Base-by-base conservation (phyloP, 1,140 invertebrate species). In the Drosophila triauraria region DNA sequence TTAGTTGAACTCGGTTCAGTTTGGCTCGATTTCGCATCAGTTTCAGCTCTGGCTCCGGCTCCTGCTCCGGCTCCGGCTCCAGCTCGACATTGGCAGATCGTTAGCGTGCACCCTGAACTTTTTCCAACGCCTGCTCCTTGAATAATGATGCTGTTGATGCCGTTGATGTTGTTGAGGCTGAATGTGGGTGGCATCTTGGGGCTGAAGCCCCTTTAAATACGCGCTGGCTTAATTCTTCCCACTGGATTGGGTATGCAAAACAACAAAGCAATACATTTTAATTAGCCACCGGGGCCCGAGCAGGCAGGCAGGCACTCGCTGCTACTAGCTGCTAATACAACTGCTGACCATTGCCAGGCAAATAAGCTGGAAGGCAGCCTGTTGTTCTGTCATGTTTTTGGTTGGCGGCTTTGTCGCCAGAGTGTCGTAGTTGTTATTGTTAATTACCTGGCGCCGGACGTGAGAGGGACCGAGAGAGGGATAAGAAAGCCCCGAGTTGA, bases 131-230 rank as follows among this genome's bases (percentile, higher is more conserved):
- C 64, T 50, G 42, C 38, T 50, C 38, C 67, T 84, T 88, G 84
- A 88, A 80, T 81, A 90, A 90, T 84, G 85, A 86, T 80, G 68
- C 25, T 72, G 50, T 42, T 58, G 46, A 54, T 63, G 57, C 51
- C 47, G 53, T 53, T 50, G 61, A 44, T 43, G 56, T 17, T 42
- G 38, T 42, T 68, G 57, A 53, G 38, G 54, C 46, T 32, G 61
- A 20, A 1, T 20, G 20, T 20, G 20, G 20, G 20, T 20, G 20
- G 20, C 20, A 20, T 20, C 20, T 20, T 20, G 20, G 20, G 20
- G 20, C 20, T 20, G 20, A 20, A 20, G 27, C 4, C 17, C 43
- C 59, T 50, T 82, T 78, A 61, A 82, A 81, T 67, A 61, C 42
- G 48, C 54, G 63, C 53, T 43, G 42, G 67, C 70, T 80, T 74